Evolutionary conservation across 2,888 invertebrate genomes (phyloP), one percentile per base, ranked within the genome.

Genomic region (Perithous albicinctus): DNA sequence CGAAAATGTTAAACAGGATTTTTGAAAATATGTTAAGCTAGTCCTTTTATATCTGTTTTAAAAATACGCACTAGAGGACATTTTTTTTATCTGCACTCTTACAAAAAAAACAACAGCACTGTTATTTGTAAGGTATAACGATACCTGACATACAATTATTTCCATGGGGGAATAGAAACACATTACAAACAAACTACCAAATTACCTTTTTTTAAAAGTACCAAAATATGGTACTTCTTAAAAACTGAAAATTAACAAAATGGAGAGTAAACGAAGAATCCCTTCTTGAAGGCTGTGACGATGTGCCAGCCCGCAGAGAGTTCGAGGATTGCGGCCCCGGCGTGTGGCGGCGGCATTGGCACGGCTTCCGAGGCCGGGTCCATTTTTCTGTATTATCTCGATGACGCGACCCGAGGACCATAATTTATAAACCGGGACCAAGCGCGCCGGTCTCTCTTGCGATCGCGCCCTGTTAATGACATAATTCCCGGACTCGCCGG

Each of bases 361-460:
- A 46, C 74, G 85, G 86, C 88, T 89, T 87, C 87, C 85, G 86
- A 87, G 86, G 80, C 80, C 70, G 66, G 85, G 87, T 86, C 89
- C 89, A 90, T 91, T 90, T 90, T 90, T 90, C 88, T 88, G 88
- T 88, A 90, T 89, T 90, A 90, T 90, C 88, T 88, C 90, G 88
- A 89, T 89, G 88, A 89, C 87, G 87, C 86, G 86, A 81, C 87
- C 79, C 80, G 78, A 85, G 84, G 83, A 86, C 85, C 86, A 87
- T 89, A 88, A 90, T 90, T 89, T 89, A 89, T 89, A 87, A 84
- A 84, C 77, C 83, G 79, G 84, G 73, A 79, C 72, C 67, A 72
- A 81, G 84, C 83, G 84, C 26, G 23, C 54, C 29, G 26, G 41
- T 26, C 46, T 66, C 26, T 43, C 51, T 66, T 59, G 46, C 81